A percentile compares a stretch with the other conserved stretches of the same genome.
phyloP scores from a whole-genome alignment of 1,140 invertebrate species.

The Pseudomyrmex flavicornis region DNA sequence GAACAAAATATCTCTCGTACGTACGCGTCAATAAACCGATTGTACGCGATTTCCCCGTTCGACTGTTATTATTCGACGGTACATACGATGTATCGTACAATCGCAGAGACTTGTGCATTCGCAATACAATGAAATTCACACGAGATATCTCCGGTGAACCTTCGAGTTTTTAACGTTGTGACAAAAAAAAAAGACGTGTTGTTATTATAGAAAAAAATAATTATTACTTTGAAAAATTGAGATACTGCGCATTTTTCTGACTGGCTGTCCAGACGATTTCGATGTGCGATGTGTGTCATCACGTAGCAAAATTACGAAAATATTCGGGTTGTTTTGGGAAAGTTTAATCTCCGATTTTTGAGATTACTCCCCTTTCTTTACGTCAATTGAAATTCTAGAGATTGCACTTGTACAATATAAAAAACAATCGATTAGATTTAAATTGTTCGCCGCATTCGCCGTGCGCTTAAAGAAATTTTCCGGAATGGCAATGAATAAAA shows the following conservation, averaged over 20 bases:
- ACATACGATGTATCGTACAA: too few relatives aligned
- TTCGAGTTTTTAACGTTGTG: too few relatives aligned
- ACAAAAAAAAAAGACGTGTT: too few relatives aligned
- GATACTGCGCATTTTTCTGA: not conserved
- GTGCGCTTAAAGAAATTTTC: too few relatives aligned
- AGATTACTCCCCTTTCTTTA: not conserved
- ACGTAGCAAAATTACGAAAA: slow-evolving; percentile 1
- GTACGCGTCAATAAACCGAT: not conserved
- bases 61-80: not conserved
- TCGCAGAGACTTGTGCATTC: too few relatives aligned
- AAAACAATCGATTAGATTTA: not conserved
- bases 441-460: not conserved
- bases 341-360: not conserved
- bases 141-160: too few relatives aligned
- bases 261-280: not conserved
- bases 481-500: not conserved
- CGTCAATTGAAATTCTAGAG: not conserved
- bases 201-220: not conserved
- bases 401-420: slow-evolving; percentile 1
- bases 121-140: too few relatives aligned
- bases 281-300: not conserved
- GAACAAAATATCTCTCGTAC: slow-evolving; percentile 8
- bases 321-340: not conserved
- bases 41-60: slow-evolving; percentile 9
- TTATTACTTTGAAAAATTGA: not conserved